Evolutionary conservation across 1,140 invertebrate species (phyloP), one percentile per base, ranked within the genome.

Genomic region (Drosophila ficusphila): DNA sequence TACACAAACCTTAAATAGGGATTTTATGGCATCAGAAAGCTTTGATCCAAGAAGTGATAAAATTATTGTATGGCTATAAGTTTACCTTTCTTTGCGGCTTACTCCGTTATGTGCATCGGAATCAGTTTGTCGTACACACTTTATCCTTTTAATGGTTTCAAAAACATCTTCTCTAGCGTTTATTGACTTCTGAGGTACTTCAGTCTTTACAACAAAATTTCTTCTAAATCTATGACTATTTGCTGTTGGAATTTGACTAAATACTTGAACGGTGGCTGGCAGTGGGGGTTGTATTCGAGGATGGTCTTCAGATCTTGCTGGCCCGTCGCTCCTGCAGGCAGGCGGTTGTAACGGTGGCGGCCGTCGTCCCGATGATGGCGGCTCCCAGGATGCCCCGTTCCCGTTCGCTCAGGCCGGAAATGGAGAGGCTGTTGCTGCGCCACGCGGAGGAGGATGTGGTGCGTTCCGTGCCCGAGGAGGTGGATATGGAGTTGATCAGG

Each of bases 121-220:
- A n/a, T n/a, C n/a, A n/a, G n/a, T n/a, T n/a, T n/a, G n/a, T n/a
- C n/a, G n/a, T n/a, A n/a, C n/a, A n/a, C n/a, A n/a, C n/a, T n/a
- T n/a, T n/a, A n/a, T n/a, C n/a, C n/a, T 9, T 29, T 11, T 49
- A 19, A 61, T 60, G 56, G 52, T 85, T 77, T 77, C 79, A 70
- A 86, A 88, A 86, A 88, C 73, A 65, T 56, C 36, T 62, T 65
- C 41, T 76, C 73, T 78, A 79, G 69, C 67, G 53, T 89, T 89
- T 90, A 90, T 90, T 90, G 86, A 90, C 86, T 90, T 85, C 68
- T 72, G 79, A 88, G 86, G 79, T 90, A 90, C 86, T 82, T 90
- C 86, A 90, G 86, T 90, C 86, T 90, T 90, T 57, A 90, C 81
- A 90, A 90, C 81, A 75, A 81, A 81, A 89, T 81, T 72, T 70